Percentiles rank a stretch among this genome's conserved stretches.
phyloP scores from a whole-genome alignment of 2,797 vertebrate genomes.

The Pelodytes ibericus region DNA sequence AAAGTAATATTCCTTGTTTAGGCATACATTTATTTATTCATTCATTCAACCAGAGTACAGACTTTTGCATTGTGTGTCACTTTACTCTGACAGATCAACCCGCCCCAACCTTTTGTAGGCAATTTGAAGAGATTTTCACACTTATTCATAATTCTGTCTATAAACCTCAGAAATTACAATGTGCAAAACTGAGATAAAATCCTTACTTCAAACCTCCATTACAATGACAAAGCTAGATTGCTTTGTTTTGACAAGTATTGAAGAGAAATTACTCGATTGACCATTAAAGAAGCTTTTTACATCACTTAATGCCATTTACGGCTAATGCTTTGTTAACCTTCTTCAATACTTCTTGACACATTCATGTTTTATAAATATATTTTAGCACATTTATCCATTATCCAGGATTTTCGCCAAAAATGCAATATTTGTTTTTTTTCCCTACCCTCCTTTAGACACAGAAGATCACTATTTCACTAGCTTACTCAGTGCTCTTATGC shows the following conservation, averaged over 20 bases:
- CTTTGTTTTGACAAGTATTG: constrained; percentile 49
- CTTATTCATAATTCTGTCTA: constrained; percentile 53
- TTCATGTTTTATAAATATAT: not conserved
- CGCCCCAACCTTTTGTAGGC: constrained; percentile 12
- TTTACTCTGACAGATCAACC: constrained; percentile 44
- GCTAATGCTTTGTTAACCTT: constrained; percentile 50
- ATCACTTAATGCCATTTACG: constrained; percentile 39
- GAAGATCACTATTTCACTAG: not conserved
- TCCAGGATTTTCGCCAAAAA: constrained; percentile 3
- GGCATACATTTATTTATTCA: constrained; percentile 4
- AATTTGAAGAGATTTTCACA: constrained; percentile 28
- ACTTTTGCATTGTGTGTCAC: constrained; percentile 33
- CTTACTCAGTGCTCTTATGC: too few species aligned
- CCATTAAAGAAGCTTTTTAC: constrained; percentile 46
- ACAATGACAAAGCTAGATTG: constrained; percentile 53
- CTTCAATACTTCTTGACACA: constrained; percentile 13
- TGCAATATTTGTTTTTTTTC: not conserved
- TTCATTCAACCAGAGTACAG: constrained; percentile 31
- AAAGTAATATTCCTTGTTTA: not conserved
- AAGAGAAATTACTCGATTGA: constrained; percentile 30
- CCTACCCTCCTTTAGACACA: not conserved
- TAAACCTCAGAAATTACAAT: constrained; percentile 53
- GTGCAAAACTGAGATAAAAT: constrained; percentile 52
- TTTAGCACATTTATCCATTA: not conserved
- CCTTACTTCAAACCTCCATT: constrained; percentile 37